Conservation (phyloP, 2,113 vertebrate species). For the Isichthys henryi region DNA sequence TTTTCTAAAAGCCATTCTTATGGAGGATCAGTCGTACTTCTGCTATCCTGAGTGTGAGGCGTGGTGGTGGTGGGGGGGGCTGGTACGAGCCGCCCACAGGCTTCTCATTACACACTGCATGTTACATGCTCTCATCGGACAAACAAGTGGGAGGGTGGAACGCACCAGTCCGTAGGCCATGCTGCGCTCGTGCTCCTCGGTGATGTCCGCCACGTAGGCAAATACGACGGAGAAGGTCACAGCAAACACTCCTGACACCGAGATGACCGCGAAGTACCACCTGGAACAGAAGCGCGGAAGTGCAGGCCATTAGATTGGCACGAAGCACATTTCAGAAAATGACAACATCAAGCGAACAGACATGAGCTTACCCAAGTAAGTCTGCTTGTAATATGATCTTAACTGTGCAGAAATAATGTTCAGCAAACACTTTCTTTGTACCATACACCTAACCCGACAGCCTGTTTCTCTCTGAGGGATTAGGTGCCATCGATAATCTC, state of each 20-base stretch:
- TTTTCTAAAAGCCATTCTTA: not conserved
- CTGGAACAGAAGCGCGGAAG: slow-evolving; percentile 37
- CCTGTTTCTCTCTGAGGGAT: not conserved
- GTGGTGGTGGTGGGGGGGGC: no score
- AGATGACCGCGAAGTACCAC: slow-evolving; percentile 86
- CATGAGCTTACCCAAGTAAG: not conserved
- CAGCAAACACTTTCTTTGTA: not conserved
- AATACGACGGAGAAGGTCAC: slow-evolving; percentile 84
- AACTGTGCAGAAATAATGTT: not conserved
- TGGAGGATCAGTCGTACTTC: not conserved
- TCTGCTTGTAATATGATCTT: not conserved
- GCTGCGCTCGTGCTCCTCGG: slow-evolving; percentile 80
- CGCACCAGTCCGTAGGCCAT: slow-evolving; percentile 82
- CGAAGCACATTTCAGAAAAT: not conserved
- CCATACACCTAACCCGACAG: not conserved
- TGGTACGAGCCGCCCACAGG: not conserved
- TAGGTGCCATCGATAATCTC: not conserved
- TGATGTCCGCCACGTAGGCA: slow-evolving; percentile 84
- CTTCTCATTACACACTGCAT: not conserved
- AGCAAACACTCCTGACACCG: slow-evolving; percentile 80
- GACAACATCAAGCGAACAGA: not conserved
- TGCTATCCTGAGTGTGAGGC: not conserved
- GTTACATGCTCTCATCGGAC: not conserved
- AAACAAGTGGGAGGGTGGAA: not conserved
- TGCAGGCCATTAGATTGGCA: not conserved